These are phyloP conservation scores for Podarcis cretensis DNA, from an alignment of 2,113 vertebrate species.

Conservation along the genomic window DNA sequence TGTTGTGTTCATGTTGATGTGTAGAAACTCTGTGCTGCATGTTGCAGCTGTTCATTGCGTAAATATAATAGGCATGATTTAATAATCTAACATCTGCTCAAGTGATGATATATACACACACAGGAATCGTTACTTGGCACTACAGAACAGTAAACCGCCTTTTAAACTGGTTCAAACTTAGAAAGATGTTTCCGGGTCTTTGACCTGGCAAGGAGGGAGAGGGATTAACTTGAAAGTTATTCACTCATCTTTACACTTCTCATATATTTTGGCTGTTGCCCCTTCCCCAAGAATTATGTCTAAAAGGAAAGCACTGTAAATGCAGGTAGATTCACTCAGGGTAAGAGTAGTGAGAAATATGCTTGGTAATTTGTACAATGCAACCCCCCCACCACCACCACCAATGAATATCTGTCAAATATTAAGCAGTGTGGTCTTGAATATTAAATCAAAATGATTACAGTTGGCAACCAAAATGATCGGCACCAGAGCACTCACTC, in stretches of 20 bases:
- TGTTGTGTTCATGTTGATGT: not conserved
- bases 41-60: not conserved
- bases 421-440: not conserved
- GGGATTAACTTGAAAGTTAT: not conserved
- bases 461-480: not conserved
- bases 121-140: not conserved
- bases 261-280: not conserved
- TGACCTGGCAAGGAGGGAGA: not conserved
- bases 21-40: not conserved
- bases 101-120: not conserved
- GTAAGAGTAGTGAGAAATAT: not conserved
- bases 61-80: not conserved
- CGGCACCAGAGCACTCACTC: not conserved
- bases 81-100: not conserved
- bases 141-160: not conserved
- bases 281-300: not conserved
- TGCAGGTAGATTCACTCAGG: not conserved
- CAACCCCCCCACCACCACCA: not conserved
- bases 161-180: not conserved
- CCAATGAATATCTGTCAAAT: not conserved
- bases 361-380: not conserved
- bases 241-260: not conserved
- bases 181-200: not conserved
- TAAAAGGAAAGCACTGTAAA: not conserved
- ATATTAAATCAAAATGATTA: not conserved